phyloP scores from a whole-genome alignment of 2,797 vertebrate genomes.

The Mycteria americana region DNA sequence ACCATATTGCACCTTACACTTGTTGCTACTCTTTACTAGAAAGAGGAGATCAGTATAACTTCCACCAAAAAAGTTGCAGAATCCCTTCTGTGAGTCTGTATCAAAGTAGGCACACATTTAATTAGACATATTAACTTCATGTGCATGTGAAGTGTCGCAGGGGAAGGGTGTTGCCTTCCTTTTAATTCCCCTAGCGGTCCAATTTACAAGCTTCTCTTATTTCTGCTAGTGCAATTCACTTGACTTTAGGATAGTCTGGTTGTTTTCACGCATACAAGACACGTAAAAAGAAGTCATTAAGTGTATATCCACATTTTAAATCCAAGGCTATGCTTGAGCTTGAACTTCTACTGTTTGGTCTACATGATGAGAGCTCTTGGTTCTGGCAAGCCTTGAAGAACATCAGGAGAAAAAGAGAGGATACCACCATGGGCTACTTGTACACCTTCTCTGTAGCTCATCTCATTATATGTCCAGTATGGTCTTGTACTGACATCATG shows the following conservation, averaged over 20 bases:
- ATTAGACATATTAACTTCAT: neutral
- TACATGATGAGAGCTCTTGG: neutral
- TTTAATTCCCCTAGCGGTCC: neutral
- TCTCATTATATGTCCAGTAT: neutral
- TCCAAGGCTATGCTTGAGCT: neutral
- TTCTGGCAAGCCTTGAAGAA: neutral
- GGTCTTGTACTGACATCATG: neutral
- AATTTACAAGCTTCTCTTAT: neutral
- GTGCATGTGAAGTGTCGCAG: neutral
- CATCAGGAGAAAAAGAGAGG: neutral
- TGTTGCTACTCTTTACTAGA: neutral
- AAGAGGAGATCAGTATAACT: neutral
- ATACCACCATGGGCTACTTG: neutral
- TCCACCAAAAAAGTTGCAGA: neutral
- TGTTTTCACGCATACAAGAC: neutral
- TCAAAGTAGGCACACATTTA: neutral
- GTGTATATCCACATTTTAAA: neutral
- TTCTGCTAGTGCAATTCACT: neutral
- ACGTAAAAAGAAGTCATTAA: neutral
- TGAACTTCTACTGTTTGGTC: neutral
- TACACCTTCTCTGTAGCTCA: neutral
- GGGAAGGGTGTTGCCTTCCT: neutral
- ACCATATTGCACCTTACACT: neutral
- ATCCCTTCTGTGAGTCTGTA: neutral
- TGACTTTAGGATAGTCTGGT: neutral